These are phyloP conservation scores for Cynopterus sphinx DNA, from an alignment of 2,797 vertebrate species.

Conservation along the genomic window DNA sequence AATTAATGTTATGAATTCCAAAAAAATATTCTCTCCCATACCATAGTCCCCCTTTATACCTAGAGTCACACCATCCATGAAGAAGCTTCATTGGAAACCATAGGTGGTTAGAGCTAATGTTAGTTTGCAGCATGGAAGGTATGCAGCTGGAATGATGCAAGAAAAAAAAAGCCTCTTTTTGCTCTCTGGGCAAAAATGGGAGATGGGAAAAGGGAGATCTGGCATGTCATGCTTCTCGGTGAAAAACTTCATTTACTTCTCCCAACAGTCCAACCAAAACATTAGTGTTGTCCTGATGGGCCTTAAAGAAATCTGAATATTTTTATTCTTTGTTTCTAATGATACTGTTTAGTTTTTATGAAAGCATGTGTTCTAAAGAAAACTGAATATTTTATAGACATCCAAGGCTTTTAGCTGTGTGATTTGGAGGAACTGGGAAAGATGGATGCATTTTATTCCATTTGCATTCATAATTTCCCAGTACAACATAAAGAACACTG, in stretches of 20 bases:
- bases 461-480: background rate
- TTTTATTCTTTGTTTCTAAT: slow-evolving; percentile 9
- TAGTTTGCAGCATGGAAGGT: background rate
- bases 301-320: background rate
- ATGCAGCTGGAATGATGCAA: background rate
- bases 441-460: background rate
- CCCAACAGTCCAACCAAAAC: background rate
- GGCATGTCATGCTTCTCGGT: background rate
- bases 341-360: background rate
- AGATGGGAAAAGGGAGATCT: background rate
- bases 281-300: background rate
- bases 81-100: background rate
- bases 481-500: background rate
- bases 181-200: background rate
- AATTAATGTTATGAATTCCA: slow-evolving; percentile 51
- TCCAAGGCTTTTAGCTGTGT: background rate
- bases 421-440: background rate
- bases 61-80: background rate
- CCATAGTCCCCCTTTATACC: background rate
- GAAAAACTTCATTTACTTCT: background rate
- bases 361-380: background rate
- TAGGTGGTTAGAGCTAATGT: background rate
- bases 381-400: background rate
- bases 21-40: background rate
- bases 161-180: background rate